Evolutionary conservation across 2,113 vertebrate species (phyloP), one percentile per base, ranked within the genome.

Genomic region (Myiozetetes cayanensis): DNA sequence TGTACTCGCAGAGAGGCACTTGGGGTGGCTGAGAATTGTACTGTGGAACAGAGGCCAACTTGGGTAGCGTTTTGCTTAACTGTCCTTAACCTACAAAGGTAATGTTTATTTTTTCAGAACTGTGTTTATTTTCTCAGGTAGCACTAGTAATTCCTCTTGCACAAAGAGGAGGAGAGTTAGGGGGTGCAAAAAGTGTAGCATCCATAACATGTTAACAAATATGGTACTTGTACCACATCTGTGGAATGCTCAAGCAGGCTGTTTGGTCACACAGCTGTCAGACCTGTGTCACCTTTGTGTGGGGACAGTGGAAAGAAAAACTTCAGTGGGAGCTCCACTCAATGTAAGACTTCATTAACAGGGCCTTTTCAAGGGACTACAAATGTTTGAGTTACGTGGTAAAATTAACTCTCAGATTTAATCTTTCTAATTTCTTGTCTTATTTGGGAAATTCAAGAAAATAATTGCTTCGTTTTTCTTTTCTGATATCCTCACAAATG

Each of bases 191-290:
- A 47, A 68, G 43, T 1, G 10, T 31, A 23, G 35, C 22, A 37
- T 46, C 49, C 5, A 0, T 55, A 66, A 49, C 0, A 1, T 6
- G n/a, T 23, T 70, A 44, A 68, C 31, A 77, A 50, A 47, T 41
- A 3, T 0, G 3, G 56, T 66, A 5, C 44, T 58, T 78, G 2
- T 12, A 44, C 22, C 2, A 4, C 30, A 14, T 78, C 18, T 59
- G 44, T 25, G 58, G 52, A 80, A 23, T 30, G 53, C 66, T 53
- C 6, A 3, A 68, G 78, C 5, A 31, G 56, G 46, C 20, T 33
- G 28, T 49, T 53, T 50, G 61, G 56, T 63, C 66, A 52, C 62
- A 20, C 52, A 71, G 23, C 63, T 71, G 39, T 56, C 39, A n/a
- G 27, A 8, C 70, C 65, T 52, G 39, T 61, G 46, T 63, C 49